phyloP scores from a whole-genome alignment of 2,888 invertebrate species.

The Nesidiocoris tenuis region DNA sequence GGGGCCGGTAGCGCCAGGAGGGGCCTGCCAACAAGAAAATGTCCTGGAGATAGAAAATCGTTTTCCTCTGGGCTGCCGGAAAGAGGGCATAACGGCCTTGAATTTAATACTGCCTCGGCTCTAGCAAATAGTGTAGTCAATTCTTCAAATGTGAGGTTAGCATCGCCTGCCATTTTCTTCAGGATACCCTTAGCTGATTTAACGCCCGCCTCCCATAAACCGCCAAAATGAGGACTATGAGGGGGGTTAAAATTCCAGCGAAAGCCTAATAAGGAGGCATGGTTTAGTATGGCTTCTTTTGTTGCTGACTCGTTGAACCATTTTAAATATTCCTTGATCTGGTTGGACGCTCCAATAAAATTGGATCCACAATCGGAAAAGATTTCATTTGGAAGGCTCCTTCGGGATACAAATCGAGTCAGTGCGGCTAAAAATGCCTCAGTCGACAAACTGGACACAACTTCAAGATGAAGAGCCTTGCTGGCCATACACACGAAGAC shows the following conservation, averaged over 20 bases:
- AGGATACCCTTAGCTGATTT: constrained; percentile 43
- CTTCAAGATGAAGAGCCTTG: constrained; percentile 9
- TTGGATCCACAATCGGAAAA: constrained; percentile 43
- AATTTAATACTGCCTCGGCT: constrained; percentile 52
- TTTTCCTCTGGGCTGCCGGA: constrained; percentile 49
- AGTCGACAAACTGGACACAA: background rate
- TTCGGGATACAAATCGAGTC: too few species aligned
- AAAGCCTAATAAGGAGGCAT: background rate
- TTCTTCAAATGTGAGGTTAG: constrained; percentile 51
- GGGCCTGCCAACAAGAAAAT: constrained; percentile 52
- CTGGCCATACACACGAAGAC: constrained; percentile 4
- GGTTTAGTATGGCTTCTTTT: background rate
- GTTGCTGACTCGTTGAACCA: background rate
- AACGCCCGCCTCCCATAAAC: constrained; percentile 52
- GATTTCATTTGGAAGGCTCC: constrained; percentile 50
- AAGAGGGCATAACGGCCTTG: constrained; percentile 51
- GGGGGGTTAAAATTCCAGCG: constrained; percentile 46
- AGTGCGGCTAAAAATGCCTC: constrained; percentile 52
- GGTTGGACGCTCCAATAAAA: background rate
- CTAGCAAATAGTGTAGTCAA: constrained; percentile 50
- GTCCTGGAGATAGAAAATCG: constrained; percentile 52
- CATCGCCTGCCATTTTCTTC: background rate
- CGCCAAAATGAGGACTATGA: constrained; percentile 51
- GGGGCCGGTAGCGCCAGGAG: constrained; percentile 50
- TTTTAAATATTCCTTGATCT: background rate